phyloP scores from a whole-genome alignment of 2,113 vertebrate species.

The Parotia lawesii region DNA sequence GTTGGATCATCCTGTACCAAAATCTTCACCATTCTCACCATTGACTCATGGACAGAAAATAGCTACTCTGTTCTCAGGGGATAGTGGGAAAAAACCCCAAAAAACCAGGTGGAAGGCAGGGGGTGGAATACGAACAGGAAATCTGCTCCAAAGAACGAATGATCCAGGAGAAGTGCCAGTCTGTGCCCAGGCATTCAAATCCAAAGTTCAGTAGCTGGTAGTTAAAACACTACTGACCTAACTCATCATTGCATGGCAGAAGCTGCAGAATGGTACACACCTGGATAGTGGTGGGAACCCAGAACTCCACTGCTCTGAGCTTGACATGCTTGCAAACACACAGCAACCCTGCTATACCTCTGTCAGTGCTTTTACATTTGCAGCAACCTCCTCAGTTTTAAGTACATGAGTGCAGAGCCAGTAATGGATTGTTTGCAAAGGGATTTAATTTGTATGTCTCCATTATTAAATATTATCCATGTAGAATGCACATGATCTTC shows the following conservation, averaged over 20 bases:
- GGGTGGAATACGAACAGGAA: background rate
- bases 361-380: background rate
- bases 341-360: background rate
- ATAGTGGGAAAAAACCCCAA: background rate
- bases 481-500: background rate
- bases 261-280: background rate
- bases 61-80: background rate
- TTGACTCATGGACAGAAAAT: constrained; percentile 5
- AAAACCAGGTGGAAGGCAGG: rapidly evolving
- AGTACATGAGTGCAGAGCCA: background rate
- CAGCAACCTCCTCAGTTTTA: background rate
- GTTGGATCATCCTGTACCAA: background rate
- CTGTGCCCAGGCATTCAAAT: background rate
- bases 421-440: background rate
- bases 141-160: background rate
- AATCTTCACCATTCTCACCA: background rate
- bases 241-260: background rate
- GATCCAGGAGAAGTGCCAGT: background rate
- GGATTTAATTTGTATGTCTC: background rate
- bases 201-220: background rate
- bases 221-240: background rate
- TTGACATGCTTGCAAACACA: background rate
- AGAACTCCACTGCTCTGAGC: background rate
- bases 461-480: background rate
- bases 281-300: background rate